Percentiles rank a stretch among this genome's conserved stretches.
Conservation (phyloP, 2,888 invertebrate species). For the Catocala nupta region DNA sequence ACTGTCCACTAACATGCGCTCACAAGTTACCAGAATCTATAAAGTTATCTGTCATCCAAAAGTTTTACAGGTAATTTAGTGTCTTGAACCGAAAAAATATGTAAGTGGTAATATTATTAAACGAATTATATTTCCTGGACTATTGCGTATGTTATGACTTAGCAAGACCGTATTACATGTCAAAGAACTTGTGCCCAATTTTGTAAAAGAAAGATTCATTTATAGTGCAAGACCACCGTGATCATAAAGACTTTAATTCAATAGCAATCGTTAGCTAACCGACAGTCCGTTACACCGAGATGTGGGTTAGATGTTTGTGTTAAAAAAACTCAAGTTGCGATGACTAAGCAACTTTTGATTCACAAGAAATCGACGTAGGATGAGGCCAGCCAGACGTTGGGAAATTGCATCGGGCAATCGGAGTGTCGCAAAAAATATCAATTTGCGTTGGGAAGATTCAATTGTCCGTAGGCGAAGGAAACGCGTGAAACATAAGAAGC, state of each 20-base stretch:
- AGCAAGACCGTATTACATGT: too few relatives aligned
- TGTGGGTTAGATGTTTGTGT: conserved; percentile 57
- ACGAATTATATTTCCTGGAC: not conserved
- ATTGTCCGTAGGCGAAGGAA: conserved; percentile 67
- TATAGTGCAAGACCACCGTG: conserved; percentile 11
- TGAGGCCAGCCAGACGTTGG: conserved; percentile 53
- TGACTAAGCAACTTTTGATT: conserved; percentile 48
- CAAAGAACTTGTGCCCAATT: not conserved
- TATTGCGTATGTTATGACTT: not conserved
- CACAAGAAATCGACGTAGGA: conserved; percentile 38
- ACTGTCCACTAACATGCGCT: conserved; percentile 44
- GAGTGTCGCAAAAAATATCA: conserved; percentile 73
- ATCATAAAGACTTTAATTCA: conserved; percentile 37
- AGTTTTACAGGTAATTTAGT: conserved; percentile 39
- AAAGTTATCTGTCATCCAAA: conserved; percentile 53
- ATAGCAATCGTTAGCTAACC: conserved; percentile 44
- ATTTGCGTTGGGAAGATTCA: conserved; percentile 72
- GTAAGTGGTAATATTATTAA: not conserved
- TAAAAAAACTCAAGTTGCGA: conserved; percentile 54
- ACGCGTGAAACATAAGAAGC: conserved; percentile 76
- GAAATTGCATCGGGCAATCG: conserved; percentile 70
- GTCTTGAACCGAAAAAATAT: conserved; percentile 19
- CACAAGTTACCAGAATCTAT: conserved; percentile 43
- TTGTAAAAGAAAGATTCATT: conserved; percentile 8
- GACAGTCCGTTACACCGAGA: conserved; percentile 59